phyloP scores from a whole-genome alignment of 2,888 invertebrate species.

The Melieria crassipennis region DNA sequence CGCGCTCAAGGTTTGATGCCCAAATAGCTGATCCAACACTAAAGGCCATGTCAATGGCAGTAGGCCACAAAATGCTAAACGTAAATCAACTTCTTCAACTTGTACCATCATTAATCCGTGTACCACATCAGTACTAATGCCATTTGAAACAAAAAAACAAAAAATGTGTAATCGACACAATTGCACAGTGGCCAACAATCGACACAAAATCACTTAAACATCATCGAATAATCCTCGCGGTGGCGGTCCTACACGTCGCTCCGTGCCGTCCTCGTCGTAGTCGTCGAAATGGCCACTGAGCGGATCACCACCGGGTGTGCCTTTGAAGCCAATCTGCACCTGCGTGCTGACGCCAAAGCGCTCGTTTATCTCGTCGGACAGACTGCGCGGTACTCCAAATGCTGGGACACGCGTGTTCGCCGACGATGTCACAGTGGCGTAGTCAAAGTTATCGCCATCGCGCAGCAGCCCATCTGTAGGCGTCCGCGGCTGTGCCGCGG shows the following conservation, averaged over 20 bases:
- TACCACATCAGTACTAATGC: too few relatives aligned
- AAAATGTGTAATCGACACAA: too few relatives aligned
- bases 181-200: too few relatives aligned
- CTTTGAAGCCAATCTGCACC: slow-evolving; percentile 64
- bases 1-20: too few relatives aligned
- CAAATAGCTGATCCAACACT: too few relatives aligned
- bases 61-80: too few relatives aligned
- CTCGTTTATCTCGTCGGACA: slow-evolving; percentile 71
- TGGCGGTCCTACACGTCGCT: slow-evolving; percentile 69
- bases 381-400: slow-evolving; percentile 57
- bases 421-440: slow-evolving; percentile 71
- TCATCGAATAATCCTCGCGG: slow-evolving; percentile 86
- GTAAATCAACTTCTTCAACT: too few relatives aligned
- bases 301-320: slow-evolving; percentile 41
- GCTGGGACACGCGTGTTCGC: slow-evolving; percentile 56
- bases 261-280: slow-evolving; percentile 54
- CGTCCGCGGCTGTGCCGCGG: slow-evolving; percentile 29
- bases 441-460: slow-evolving; percentile 79
- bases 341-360: slow-evolving; percentile 75
- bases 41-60: too few relatives aligned
- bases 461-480: slow-evolving; percentile 74
- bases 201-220: slow-evolving; percentile 68
- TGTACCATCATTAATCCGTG: too few relatives aligned
- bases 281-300: slow-evolving; percentile 41
- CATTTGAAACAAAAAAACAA: too few relatives aligned